These are phyloP conservation scores for Drosophila pallidifrons DNA, from an alignment of 1,140 invertebrate genomes.

Conservation along the genomic window DNA sequence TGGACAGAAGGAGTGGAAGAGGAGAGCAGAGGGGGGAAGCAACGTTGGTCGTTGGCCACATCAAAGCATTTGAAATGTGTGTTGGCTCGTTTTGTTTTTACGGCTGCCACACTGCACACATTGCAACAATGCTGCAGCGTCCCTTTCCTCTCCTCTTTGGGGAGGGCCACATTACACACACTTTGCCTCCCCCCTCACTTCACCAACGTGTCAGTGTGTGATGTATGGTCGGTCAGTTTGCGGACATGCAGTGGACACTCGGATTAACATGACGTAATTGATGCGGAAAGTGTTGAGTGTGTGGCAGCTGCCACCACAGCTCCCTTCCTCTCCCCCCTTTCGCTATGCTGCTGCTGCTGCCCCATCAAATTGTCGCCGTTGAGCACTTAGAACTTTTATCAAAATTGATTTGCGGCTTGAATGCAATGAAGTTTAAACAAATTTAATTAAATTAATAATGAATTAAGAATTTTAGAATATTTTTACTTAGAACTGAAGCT, in stretches of 20 bases:
- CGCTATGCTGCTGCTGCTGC: neutral
- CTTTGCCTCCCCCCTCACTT: conserved; percentile 1
- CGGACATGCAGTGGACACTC: conserved; percentile 84
- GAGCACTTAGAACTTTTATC: conserved; percentile 38
- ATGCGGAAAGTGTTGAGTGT: conserved; percentile 83
- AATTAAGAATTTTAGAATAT: too few relatives aligned
- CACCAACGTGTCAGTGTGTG: conserved; percentile 49
- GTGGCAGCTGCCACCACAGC: conserved; percentile 67
- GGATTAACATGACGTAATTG: conserved; percentile 84
- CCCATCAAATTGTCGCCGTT: conserved; percentile 1
- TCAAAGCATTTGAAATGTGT: conserved; percentile 70
- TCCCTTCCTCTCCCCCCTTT: neutral
- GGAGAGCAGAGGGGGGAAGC: neutral
- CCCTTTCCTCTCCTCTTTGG: neutral
- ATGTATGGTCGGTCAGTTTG: conserved; percentile 84
- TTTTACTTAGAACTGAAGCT: too few relatives aligned
- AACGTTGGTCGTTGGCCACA: conserved; percentile 20
- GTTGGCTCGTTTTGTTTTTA: conserved; percentile 65
- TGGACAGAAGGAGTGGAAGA: neutral
- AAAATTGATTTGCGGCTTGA: conserved; percentile 60
- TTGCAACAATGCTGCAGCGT: conserved; percentile 68
- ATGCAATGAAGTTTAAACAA: neutral
- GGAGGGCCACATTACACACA: neutral
- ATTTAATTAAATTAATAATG: neutral
- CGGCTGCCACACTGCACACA: conserved; percentile 58